A percentile compares a stretch with the other conserved stretches of the same genome.
These are phyloP conservation scores for Urophycis tenuis DNA, from an alignment of 2,797 vertebrate genomes.

Conservation along the genomic window DNA sequence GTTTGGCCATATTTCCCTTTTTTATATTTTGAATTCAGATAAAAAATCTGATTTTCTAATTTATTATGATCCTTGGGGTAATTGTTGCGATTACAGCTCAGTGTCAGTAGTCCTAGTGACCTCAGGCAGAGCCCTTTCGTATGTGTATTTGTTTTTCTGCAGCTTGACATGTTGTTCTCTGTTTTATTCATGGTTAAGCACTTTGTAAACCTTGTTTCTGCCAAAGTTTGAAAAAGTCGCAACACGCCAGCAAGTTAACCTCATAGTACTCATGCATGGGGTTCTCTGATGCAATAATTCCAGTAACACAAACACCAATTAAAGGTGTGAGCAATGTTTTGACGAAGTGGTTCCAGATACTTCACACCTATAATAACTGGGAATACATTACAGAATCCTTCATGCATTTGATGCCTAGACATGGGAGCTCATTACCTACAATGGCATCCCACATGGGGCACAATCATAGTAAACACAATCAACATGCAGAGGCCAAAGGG, in stretches of 20 bases:
- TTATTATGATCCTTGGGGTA: background rate
- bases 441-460: background rate
- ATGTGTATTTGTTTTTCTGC: background rate
- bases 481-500: background rate
- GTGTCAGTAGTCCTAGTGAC: background rate
- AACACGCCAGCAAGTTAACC: background rate
- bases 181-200: background rate
- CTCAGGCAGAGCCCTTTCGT: background rate
- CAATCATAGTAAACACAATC: background rate
- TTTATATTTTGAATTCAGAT: background rate
- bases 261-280: background rate
- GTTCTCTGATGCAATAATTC: background rate
- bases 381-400: conserved; percentile 4
- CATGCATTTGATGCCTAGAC: background rate
- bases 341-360: background rate
- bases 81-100: background rate
- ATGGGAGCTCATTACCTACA: background rate
- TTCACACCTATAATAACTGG: conserved; percentile 5
- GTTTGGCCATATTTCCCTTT: background rate
- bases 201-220: background rate
- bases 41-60: background rate
- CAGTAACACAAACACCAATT: too few species aligned
- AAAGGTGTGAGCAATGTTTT: too few species aligned
- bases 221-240: background rate
- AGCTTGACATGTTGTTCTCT: background rate